Evolutionary conservation across 2,797 vertebrate species (phyloP).

Genomic region (Balearica regulorum): DNA sequence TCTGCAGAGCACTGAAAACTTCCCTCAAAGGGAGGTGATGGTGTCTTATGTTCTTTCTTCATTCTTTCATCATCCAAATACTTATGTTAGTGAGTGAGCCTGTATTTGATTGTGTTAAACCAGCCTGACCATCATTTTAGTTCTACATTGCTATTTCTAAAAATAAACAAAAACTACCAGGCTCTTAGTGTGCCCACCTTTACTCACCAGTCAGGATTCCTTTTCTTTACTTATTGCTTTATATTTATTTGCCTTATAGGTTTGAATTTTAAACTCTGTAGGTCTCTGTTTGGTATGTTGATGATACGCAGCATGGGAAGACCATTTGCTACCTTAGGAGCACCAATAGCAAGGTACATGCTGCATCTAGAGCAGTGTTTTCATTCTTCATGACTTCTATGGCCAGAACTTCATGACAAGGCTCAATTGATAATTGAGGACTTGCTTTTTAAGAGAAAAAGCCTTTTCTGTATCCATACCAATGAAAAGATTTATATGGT

Average conservation of each 20-base stretch:
- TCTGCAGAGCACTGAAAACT: not conserved
- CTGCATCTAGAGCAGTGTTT: not conserved
- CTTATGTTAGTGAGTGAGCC: not conserved
- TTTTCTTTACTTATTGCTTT: not conserved
- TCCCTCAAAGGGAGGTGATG: not conserved
- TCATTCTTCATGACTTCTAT: not conserved
- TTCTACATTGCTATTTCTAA: not conserved
- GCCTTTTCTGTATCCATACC: not conserved
- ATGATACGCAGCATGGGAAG: not conserved
- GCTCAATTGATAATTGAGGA: not conserved
- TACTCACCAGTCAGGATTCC: not conserved
- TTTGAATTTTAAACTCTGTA: not conserved
- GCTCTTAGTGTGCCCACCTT: not conserved
- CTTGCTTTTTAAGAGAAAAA: not conserved
- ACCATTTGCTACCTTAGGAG: not conserved
- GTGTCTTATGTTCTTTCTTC: not conserved
- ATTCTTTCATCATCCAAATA: not conserved
- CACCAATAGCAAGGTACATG: not conserved
- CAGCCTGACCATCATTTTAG: not conserved
- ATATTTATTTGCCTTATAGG: not conserved
- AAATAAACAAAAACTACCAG: not conserved
- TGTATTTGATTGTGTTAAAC: not conserved
- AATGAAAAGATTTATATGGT: not conserved
- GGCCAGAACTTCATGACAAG: not conserved
- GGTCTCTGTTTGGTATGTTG: not conserved